Base-by-base conservation (phyloP, 2,888 invertebrate genomes). In the Philereme transversata region DNA sequence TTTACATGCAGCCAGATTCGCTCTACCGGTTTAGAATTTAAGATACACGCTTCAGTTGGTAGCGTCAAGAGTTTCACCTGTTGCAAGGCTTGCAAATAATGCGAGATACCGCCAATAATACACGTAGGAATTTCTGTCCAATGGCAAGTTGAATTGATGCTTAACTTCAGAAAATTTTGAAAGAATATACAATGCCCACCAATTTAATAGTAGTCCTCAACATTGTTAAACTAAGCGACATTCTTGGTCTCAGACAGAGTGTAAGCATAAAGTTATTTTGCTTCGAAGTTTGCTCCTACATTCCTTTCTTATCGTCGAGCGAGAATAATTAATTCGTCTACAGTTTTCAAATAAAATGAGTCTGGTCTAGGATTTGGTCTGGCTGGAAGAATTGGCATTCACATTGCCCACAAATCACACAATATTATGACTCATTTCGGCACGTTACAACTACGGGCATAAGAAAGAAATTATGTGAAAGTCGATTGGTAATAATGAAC, bases 1-100 rank as follows among this genome's bases (percentile, higher is more conserved):
- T 61, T 48, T 52, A 54, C 55, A 60, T 57, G 51, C 61, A 54
- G 60, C 54, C 57, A 53, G 64, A 48, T 64, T 60, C 58, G 58
- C 62, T 64, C 56, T 54, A 46, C 53, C 33, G 43, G 50, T 55
- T 59, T 61, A 45, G 57, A 60, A 60, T 50, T 34, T 22, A 50
- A 57, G 48, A 52, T 55, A 52, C 5, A 55, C 9, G 43, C 52
- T 50, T 46, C n/a, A 47, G 22, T 22, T 51, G 40, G 8, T 41
- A 51, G 10, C 52, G 45, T 44, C 34, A 51, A 51, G 45, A 45
- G 46, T 51, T 55, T 51, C 22, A 50, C 46, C 48, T 48, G 58
- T 53, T 59, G 53, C 53, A 59, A 49, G 11, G 33, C 40, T 11
- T 52, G 44, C 53, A 53, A 49, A 50, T 41, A 45, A 45, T 11